phyloP scores from a whole-genome alignment of 2,113 vertebrate genomes.

The Notarius lentiginosus region DNA sequence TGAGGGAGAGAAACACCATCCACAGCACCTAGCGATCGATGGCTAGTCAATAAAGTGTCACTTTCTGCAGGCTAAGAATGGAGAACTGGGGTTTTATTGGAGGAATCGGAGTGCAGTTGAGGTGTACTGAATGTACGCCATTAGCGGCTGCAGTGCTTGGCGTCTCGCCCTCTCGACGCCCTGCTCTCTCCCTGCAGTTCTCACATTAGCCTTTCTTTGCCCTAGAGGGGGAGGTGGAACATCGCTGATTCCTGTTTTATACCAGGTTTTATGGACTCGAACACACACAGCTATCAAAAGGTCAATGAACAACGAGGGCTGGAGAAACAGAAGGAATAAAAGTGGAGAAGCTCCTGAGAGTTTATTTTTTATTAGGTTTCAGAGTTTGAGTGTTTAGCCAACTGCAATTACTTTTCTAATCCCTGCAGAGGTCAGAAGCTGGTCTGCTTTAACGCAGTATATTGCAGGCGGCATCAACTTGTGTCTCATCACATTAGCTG shows the following conservation, averaged over 20 bases:
- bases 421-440: constrained; percentile 20
- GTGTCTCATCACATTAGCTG: constrained; percentile 7
- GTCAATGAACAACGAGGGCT: constrained; percentile 12
- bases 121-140: constrained; percentile 31
- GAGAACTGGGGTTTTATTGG: constrained; percentile 22
- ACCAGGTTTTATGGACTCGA: constrained; percentile 26
- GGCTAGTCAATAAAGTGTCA: constrained; percentile 57
- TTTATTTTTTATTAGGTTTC: constrained; percentile 34
- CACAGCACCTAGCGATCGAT: constrained; percentile 47
- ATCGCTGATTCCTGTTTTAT: constrained; percentile 33
- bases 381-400: constrained; percentile 21
- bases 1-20: constrained; percentile 43
- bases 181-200: constrained; percentile 31
- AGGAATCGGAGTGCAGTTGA: constrained; percentile 27
- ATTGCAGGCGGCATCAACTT: neutral
- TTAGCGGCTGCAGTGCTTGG: constrained; percentile 42
- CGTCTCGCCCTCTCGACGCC: constrained; percentile 41
- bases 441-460: neutral
- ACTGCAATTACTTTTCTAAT: constrained; percentile 37
- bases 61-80: constrained; percentile 57
- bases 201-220: constrained; percentile 24
- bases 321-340: constrained; percentile 17
- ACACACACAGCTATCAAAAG: constrained; percentile 31
- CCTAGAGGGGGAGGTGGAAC: constrained; percentile 28
- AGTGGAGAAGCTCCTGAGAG: constrained; percentile 17